A percentile compares a stretch with the other conserved stretches of the same genome.
phyloP scores from a whole-genome alignment of 2,113 vertebrate species.

The Larimichthys crocea region DNA sequence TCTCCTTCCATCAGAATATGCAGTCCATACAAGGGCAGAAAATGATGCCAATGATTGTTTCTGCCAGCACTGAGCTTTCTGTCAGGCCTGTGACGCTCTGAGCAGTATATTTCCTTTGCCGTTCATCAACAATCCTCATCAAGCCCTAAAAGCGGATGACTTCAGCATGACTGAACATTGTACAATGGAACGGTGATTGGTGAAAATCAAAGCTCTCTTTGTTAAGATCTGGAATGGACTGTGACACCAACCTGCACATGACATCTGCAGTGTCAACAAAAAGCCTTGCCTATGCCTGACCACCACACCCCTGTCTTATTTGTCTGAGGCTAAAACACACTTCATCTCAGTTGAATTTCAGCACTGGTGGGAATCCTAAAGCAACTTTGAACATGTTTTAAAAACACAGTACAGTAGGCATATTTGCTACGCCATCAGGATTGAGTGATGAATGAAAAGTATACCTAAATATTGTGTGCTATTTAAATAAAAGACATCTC shows the following conservation, averaged over 20 bases:
- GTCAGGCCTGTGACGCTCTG: slow-evolving; percentile 26
- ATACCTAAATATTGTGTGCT: slow-evolving; percentile 18
- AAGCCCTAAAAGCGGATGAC: slow-evolving; percentile 43
- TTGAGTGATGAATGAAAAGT: slow-evolving; percentile 35
- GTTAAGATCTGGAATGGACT: slow-evolving; percentile 31
- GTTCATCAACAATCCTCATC: slow-evolving; percentile 51
- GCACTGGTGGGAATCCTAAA: slow-evolving; percentile 7
- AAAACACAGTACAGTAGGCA: not conserved
- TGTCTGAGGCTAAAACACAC: slow-evolving; percentile 4
- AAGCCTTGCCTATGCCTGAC: slow-evolving; percentile 34
- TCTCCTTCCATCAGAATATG: slow-evolving; percentile 64
- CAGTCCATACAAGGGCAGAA: slow-evolving; percentile 49
- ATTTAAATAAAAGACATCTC: slow-evolving; percentile 49
- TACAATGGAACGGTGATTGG: slow-evolving; percentile 28
- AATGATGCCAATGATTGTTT: slow-evolving; percentile 55
- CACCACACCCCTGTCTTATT: slow-evolving; percentile 38
- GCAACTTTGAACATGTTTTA: slow-evolving; percentile 5
- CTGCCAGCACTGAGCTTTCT: slow-evolving; percentile 53
- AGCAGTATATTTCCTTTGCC: slow-evolving; percentile 42
- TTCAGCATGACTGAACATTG: slow-evolving; percentile 55
- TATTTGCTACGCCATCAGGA: slow-evolving; percentile 7
- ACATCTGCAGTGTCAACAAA: slow-evolving; percentile 58
- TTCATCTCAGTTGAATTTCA: slow-evolving; percentile 1
- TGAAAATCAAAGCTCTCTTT: slow-evolving; percentile 57
- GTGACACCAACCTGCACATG: slow-evolving; percentile 29